A percentile compares a stretch with the other conserved stretches of the same genome.
These are phyloP conservation scores for Pangasius larnaudii DNA, from an alignment of 2,797 vertebrate genomes.

Conservation along the genomic window DNA sequence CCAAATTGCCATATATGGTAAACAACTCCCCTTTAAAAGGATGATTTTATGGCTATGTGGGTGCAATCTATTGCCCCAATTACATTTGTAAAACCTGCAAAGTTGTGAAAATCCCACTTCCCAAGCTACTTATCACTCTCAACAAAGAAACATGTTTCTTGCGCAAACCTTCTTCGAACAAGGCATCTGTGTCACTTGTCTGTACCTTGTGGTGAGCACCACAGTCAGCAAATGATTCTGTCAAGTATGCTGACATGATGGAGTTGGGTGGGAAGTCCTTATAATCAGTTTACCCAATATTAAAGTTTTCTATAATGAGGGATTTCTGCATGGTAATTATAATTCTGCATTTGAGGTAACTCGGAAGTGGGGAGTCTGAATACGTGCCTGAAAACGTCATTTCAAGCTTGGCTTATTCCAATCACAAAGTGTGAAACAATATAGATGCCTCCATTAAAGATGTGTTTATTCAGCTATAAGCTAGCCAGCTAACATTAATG, in stretches of 20 bases:
- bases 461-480: neutral
- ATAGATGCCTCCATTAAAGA: neutral
- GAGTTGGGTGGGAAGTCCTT: neutral
- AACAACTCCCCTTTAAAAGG: neutral
- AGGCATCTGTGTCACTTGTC: neutral
- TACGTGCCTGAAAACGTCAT: neutral
- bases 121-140: neutral
- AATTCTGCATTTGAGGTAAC: neutral
- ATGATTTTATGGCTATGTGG: neutral
- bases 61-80: neutral
- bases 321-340: neutral
- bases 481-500: neutral
- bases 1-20: neutral
- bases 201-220: neutral
- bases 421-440: neutral
- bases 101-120: neutral
- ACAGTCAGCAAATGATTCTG: neutral
- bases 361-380: neutral
- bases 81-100: constrained; percentile 5
- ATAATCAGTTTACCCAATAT: neutral
- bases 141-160: neutral
- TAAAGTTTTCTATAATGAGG: neutral
- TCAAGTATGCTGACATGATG: neutral
- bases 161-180: neutral
- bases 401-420: neutral